phyloP scores from a whole-genome alignment of 1,140 invertebrate genomes.

The Sesamia nonagrioides region DNA sequence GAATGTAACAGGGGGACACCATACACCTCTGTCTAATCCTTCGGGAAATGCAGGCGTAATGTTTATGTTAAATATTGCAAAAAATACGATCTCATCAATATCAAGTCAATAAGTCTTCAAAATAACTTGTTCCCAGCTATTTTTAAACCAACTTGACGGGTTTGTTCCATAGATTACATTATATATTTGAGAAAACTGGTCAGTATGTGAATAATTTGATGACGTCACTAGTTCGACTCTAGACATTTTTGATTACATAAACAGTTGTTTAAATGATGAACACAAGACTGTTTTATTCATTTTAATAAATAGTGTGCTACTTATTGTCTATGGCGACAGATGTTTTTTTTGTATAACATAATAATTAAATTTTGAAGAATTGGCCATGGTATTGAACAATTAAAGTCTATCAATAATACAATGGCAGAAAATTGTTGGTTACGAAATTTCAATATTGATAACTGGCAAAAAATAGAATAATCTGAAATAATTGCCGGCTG shows the following conservation, averaged over 20 bases:
- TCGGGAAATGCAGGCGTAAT: no score
- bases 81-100: no score
- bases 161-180: not conserved
- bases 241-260: conserved; percentile 30
- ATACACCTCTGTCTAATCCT: no score
- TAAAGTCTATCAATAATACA: not conserved
- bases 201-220: conserved; percentile 10
- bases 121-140: not conserved
- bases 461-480: not conserved
- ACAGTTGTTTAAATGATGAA: conserved; percentile 22
- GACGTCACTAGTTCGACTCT: not conserved
- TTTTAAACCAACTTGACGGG: not conserved
- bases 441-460: conserved; percentile 10
- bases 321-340: conserved; percentile 2
- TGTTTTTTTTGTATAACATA: conserved; percentile 7
- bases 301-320: not conserved
- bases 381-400: conserved; percentile 8
- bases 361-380: not conserved
- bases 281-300: conserved; percentile 1
- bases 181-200: not conserved
- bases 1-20: no score
- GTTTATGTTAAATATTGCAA: no score
- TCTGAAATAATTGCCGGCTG: not conserved
- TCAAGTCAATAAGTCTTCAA: no score
- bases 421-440: conserved; percentile 2